phyloP scores from a whole-genome alignment of 2,113 vertebrate genomes.

The Pedetes capensis region DNA sequence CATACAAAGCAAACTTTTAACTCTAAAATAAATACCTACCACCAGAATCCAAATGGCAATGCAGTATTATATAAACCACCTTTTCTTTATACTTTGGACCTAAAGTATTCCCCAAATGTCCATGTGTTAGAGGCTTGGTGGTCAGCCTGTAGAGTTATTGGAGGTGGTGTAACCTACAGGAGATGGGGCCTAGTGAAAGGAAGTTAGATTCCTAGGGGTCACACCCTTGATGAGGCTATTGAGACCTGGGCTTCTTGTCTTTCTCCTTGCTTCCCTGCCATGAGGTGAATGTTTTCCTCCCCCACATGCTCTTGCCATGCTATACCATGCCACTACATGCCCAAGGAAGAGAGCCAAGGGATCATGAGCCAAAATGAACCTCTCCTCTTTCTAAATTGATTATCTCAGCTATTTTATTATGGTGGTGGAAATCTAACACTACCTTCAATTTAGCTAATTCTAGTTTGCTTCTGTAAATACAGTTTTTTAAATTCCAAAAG shows the following conservation, averaged over 20 bases:
- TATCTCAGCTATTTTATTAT: neutral
- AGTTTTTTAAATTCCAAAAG: conserved; percentile 30
- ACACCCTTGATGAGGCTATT: too few species aligned
- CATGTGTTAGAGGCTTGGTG: neutral
- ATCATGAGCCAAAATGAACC: neutral
- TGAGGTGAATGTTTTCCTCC: neutral
- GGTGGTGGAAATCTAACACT: neutral
- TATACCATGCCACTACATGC: neutral
- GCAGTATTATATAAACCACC: neutral
- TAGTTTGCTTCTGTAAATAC: neutral
- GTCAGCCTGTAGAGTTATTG: neutral
- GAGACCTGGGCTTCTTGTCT: neutral
- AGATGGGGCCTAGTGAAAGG: neutral
- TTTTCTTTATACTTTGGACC: neutral
- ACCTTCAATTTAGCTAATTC: neutral
- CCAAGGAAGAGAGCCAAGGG: neutral
- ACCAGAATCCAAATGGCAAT: neutral
- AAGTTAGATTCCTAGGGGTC: neutral
- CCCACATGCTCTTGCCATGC: neutral
- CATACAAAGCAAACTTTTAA: neutral
- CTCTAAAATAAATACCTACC: neutral
- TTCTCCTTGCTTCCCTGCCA: neutral
- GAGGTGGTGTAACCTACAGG: too few species aligned
- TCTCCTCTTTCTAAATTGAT: neutral
- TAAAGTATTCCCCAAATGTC: neutral